A percentile compares a stretch with the other conserved stretches of the same genome.
Evolutionary conservation across 1,140 invertebrate genomes (phyloP).

Genomic region (Dreissena rostriformis): DNA sequence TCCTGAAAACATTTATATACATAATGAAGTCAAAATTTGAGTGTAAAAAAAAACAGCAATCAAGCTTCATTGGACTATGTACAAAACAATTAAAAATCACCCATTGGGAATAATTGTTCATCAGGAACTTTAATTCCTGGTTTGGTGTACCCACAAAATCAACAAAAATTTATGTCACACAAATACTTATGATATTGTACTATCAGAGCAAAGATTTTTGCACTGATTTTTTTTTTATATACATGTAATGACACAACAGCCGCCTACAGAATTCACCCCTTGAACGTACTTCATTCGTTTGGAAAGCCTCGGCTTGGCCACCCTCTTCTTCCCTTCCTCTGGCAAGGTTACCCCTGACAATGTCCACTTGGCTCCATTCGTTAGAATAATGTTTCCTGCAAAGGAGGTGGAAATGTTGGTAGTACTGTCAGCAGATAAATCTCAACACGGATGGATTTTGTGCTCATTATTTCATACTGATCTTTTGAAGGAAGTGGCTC

Average conservation of each 20-base stretch:
- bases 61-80: background rate
- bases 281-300: slow-evolving; percentile 76
- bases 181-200: no score
- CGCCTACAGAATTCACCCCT: slow-evolving; percentile 3
- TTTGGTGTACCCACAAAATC: no score
- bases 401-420: background rate
- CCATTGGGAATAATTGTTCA: no score
- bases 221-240: no score
- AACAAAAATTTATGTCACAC: no score
- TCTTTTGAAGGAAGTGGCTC: no score
- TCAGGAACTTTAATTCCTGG: no score
- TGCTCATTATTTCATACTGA: no score
- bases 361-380: slow-evolving; percentile 76
- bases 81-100: background rate
- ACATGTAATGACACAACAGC: background rate
- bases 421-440: no score
- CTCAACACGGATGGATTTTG: no score
- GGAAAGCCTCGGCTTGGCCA: slow-evolving; percentile 71
- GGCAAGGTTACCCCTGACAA: slow-evolving; percentile 76
- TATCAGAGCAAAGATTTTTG: no score
- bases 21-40: background rate
- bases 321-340: slow-evolving; percentile 70
- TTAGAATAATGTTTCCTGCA: slow-evolving; percentile 73
- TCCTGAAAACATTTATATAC: slow-evolving; percentile 62
- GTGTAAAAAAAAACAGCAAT: background rate